Evolutionary conservation across 2,113 vertebrate species (phyloP).

Genomic region (Ploceus nigricollis): DNA sequence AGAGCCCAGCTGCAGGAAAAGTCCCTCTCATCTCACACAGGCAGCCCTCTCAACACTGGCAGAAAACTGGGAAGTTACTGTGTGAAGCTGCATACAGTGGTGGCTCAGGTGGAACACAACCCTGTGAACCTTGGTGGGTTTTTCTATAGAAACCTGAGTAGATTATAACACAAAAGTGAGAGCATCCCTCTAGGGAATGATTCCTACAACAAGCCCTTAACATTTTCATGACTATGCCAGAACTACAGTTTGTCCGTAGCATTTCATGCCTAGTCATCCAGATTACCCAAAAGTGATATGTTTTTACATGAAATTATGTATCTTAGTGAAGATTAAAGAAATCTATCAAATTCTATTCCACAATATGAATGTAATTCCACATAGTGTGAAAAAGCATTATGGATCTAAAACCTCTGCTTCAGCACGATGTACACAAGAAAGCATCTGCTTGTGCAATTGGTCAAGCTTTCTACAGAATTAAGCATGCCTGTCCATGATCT

Average conservation of each 20-base stretch:
- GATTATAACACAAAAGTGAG: background rate
- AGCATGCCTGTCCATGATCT: background rate
- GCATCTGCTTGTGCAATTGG: background rate
- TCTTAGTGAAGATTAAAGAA: background rate
- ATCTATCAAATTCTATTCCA: background rate
- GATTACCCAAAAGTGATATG: background rate
- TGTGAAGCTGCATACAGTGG: background rate
- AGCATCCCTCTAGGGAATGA: background rate
- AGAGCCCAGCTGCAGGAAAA: background rate
- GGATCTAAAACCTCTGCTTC: background rate
- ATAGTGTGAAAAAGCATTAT: background rate
- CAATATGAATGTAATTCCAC: background rate
- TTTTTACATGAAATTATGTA: background rate
- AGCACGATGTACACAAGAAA: background rate
- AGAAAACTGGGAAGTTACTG: background rate
- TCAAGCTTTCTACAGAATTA: background rate
- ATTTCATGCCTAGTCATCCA: background rate
- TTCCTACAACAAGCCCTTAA: background rate
- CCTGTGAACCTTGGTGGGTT: background rate
- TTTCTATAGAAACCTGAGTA: background rate
- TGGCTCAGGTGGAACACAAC: background rate
- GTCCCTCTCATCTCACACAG: background rate
- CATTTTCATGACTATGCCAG: background rate
- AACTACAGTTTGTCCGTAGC: background rate
- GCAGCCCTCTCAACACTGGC: background rate